Evolutionary conservation across 2,113 vertebrate species (phyloP), one percentile per base, ranked within the genome.

Genomic region (Genyomyrus donnyi): DNA sequence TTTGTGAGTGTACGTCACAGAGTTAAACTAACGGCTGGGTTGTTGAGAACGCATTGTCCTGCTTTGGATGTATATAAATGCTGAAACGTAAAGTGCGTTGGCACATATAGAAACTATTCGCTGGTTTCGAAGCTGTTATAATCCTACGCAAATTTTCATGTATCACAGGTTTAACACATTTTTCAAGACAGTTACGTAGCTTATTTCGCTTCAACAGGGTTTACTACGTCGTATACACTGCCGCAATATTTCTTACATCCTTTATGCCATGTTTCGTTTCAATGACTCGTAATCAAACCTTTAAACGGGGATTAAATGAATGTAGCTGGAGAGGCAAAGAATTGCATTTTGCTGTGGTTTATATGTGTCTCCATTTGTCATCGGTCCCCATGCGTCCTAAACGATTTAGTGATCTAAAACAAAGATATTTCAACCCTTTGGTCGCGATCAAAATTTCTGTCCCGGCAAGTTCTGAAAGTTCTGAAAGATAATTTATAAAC

Each of bases 221-320:
- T 62, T 46, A 35, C 31, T 66, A 88, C 45, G 45, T 24, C 19
- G 27, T 87, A 91, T 80, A 87, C 62, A 87, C 53, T 70, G n/a
- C n/a, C 27, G n/a, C 11, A 66, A 27, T 0, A 88, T 85, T 74
- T 87, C 17, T 77, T 48, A 87, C 50, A 89, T 88, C 80, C 45
- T 24, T 89, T 52, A 70, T 87, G 86, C 35, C 52, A 35, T 66
- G 88, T 89, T 58, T 74, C 56, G 31, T 90, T 52, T 70, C 39
- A 86, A 70, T 49, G 27, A 66, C 77, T 53, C 21, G 8, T 85
- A 39, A 85, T 15, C 48, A 45, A 50, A 27, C 1, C 11, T 48
- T 27, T 27, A 35, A 31, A 77, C 17, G 46, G 56, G 10, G 3
- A 31, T 70, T 70, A 70, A 85, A 13, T 85, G 0, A 5, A 6